phyloP scores from a whole-genome alignment of 2,888 invertebrate genomes.

The Acanthoscelides obtectus region DNA sequence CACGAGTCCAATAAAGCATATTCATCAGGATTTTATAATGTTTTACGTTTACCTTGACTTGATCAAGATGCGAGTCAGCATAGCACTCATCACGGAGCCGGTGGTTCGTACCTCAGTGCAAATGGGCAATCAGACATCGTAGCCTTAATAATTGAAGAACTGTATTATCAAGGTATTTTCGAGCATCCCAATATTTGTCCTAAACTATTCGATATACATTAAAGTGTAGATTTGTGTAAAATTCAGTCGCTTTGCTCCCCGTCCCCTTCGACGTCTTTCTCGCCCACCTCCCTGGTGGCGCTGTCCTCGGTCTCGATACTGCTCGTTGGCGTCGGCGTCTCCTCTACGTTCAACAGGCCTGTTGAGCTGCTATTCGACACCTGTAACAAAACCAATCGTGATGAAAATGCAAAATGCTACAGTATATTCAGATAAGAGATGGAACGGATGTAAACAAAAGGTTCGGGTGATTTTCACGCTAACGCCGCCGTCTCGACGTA shows the following conservation, averaged over 20 bases:
- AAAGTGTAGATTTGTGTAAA: constrained; percentile 18
- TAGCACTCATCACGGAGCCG: no score
- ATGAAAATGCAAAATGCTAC: no score
- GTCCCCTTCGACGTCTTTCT: constrained; percentile 55
- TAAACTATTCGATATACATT: neutral
- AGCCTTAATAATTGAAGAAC: neutral
- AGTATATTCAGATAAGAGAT: no score
- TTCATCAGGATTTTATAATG: no score
- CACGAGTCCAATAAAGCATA: no score
- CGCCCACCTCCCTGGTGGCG: constrained; percentile 51
- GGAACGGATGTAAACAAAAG: no score
- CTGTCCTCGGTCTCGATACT: constrained; percentile 58
- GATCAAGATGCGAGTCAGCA: no score
- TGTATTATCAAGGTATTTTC: neutral
- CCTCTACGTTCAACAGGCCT: constrained; percentile 43
- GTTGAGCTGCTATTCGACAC: constrained; percentile 11
- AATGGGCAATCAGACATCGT: neutral
- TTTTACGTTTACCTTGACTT: no score
- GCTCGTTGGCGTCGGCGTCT: constrained; percentile 55
- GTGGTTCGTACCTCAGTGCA: constrained; percentile 22
- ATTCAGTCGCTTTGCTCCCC: constrained; percentile 55
- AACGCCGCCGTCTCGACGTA: no score
- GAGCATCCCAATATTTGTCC: neutral
- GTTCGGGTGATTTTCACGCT: no score
- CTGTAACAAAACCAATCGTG: neutral